Conservation (phyloP, 1,140 invertebrate species). For the Halyomorpha halys region DNA sequence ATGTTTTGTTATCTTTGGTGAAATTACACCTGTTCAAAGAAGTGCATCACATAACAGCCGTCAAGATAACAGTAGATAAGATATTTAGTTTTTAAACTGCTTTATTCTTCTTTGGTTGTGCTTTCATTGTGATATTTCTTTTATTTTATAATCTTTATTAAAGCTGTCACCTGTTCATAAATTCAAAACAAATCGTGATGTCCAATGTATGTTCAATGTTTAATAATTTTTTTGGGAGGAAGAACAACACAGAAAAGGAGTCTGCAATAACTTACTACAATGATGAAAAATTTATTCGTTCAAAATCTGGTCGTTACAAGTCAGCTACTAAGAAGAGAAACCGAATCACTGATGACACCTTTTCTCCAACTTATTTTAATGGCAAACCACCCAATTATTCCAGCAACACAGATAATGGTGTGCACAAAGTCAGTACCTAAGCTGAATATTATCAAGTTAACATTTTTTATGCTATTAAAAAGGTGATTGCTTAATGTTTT, state of each 20-base stretch:
- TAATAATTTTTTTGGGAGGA: slow-evolving; percentile 3
- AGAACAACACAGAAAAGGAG: background rate
- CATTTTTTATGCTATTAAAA: too few species aligned
- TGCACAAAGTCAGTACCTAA: too few species aligned
- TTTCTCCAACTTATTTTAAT: background rate
- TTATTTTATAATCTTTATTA: background rate
- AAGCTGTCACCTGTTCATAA: background rate
- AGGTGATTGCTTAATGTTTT: too few species aligned
- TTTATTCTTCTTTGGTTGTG: background rate
- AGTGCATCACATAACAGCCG: background rate
- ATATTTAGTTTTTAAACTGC: background rate
- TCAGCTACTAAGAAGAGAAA: background rate
- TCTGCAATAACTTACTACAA: background rate
- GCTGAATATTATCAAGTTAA: too few species aligned
- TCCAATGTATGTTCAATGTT: background rate
- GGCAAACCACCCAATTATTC: too few species aligned
- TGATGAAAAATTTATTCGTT: slow-evolving; percentile 9
- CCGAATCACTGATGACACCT: slow-evolving; percentile 10
- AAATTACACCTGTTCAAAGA: background rate
- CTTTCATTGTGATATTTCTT: background rate
- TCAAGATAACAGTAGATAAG: slow-evolving; percentile 9
- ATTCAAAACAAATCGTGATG: background rate
- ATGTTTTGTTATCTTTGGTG: too few species aligned
- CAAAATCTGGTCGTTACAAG: slow-evolving; percentile 16
- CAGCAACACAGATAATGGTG: too few species aligned